A percentile compares a stretch with the other conserved stretches of the same genome.
Evolutionary conservation across 2,113 vertebrate species (phyloP).

Genomic region (Syrmaticus mikado): DNA sequence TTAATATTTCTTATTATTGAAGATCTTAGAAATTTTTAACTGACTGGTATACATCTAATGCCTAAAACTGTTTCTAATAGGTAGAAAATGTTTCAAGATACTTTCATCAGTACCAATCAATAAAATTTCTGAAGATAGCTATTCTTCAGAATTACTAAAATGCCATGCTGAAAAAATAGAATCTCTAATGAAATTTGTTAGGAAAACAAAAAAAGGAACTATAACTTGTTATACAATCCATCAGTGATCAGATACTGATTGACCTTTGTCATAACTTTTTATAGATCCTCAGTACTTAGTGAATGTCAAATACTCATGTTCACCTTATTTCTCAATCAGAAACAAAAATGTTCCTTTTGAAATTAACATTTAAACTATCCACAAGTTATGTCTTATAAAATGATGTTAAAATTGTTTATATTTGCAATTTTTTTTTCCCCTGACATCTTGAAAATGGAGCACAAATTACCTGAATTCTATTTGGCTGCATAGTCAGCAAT

Average conservation of each 20-base stretch:
- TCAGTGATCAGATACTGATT: background rate
- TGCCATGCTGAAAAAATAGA: background rate
- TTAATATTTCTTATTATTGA: background rate
- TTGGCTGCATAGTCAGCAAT: background rate
- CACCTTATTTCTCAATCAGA: background rate
- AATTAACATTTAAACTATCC: background rate
- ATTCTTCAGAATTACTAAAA: background rate
- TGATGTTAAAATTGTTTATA: background rate
- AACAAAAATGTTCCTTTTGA: background rate
- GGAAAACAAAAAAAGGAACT: no score
- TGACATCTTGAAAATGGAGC: background rate
- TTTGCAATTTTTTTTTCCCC: background rate
- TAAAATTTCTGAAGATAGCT: background rate
- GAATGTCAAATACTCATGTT: background rate
- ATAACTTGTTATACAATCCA: background rate
- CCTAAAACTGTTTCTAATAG: background rate
- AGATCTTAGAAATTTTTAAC: background rate
- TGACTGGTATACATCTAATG: background rate
- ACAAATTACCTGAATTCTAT: background rate
- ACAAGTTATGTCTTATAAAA: background rate
- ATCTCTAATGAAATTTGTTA: background rate
- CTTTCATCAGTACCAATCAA: background rate
- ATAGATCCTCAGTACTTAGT: background rate
- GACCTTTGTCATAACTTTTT: background rate
- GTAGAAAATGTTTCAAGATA: background rate